Evolutionary conservation across 2,113 vertebrate genomes (phyloP).

Genomic region (Promerops cafer): DNA sequence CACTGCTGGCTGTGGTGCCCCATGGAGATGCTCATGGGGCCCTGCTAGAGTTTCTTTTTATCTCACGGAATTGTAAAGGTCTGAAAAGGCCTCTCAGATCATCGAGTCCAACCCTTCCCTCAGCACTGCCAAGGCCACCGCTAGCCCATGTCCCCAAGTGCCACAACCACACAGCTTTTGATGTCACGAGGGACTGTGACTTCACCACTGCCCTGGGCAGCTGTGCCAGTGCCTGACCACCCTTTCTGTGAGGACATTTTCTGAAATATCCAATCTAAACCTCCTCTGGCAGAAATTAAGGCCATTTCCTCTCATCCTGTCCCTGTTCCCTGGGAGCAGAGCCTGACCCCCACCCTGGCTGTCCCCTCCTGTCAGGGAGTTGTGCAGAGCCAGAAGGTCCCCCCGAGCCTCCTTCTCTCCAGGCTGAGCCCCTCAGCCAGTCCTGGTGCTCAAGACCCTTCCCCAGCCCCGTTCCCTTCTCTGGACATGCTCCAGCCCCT

Average conservation of each 20-base stretch:
- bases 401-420: background rate
- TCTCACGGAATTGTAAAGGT: background rate
- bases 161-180: background rate
- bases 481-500: background rate
- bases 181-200: background rate
- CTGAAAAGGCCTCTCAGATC: background rate
- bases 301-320: background rate
- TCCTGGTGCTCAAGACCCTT: background rate
- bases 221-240: background rate
- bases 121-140: background rate
- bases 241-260: background rate
- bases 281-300: background rate
- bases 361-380: background rate
- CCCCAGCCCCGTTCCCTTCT: background rate
- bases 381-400: background rate
- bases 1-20: background rate
- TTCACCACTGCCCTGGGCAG: background rate
- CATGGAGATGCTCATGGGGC: background rate
- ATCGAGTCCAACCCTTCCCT: background rate
- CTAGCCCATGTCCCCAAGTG: background rate
- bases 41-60: background rate
- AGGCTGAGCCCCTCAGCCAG: fast-evolving
- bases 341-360: fast-evolving
- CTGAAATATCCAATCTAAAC: background rate
- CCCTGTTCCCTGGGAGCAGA: background rate